Conservation (phyloP, 2,113 vertebrate species). For the Brachyistius frenatus region DNA sequence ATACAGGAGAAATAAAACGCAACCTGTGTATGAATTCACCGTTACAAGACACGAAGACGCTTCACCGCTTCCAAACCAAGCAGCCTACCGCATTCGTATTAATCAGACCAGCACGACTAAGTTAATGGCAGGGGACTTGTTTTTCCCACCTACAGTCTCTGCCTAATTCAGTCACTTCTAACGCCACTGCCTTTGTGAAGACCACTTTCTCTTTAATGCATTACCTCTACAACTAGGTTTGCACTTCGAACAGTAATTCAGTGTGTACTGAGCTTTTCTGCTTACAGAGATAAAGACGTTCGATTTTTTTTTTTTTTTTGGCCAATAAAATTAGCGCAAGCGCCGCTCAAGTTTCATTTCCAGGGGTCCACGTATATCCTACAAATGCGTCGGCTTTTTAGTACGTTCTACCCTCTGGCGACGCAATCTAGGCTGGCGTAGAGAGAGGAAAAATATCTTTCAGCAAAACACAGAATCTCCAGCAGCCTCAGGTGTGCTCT, state of each 20-base stretch:
- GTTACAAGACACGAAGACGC: constrained; percentile 37
- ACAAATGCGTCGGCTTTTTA: neutral
- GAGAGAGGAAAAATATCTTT: neutral
- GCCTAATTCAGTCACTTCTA: constrained; percentile 25
- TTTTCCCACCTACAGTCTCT: constrained; percentile 45
- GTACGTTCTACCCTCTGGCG: neutral
- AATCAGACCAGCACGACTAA: constrained; percentile 49
- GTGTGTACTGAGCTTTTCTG: constrained; percentile 4
- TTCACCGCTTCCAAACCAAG: constrained; percentile 26
- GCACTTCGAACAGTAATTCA: constrained; percentile 34
- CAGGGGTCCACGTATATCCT: too few relatives aligned
- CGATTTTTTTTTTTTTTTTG: neutral
- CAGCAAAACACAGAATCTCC: neutral
- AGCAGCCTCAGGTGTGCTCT: too few relatives aligned
- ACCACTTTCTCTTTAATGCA: constrained; percentile 33
- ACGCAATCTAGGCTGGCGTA: neutral
- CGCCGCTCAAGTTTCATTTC: constrained; percentile 1
- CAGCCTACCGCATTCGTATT: constrained; percentile 49
- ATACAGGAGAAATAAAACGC: constrained; percentile 1
- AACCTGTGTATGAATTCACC: constrained; percentile 58
- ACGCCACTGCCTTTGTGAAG: constrained; percentile 32
- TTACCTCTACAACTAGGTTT: constrained; percentile 56
- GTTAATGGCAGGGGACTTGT: constrained; percentile 20
- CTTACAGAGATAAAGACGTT: constrained; percentile 39
- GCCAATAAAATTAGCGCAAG: constrained; percentile 5